A percentile compares a stretch with the other conserved stretches of the same genome.
Conservation (phyloP, 2,113 vertebrate genomes). For the Pomatorhinus ruficollis region DNA sequence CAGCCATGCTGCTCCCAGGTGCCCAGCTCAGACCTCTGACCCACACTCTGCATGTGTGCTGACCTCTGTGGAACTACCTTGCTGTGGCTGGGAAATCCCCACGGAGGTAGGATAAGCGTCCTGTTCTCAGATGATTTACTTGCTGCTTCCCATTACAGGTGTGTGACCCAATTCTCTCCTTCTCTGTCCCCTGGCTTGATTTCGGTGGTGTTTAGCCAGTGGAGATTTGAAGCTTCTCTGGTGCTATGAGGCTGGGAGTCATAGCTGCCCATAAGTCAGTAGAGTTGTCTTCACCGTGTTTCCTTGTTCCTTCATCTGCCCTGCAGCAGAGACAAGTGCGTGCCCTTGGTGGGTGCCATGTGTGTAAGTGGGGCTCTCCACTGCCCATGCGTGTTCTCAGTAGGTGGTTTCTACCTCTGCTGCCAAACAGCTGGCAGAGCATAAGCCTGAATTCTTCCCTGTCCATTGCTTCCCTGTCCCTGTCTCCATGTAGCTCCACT, state of each 20-base stretch:
- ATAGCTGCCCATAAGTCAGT: neutral
- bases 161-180: neutral
- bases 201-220: neutral
- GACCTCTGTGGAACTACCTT: neutral
- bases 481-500: neutral
- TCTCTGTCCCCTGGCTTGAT: neutral
- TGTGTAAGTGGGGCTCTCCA: neutral
- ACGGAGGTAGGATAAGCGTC: neutral
- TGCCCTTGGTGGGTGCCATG: neutral
- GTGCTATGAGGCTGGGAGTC: neutral
- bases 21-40: neutral
- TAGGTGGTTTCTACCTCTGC: neutral
- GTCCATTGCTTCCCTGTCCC: neutral
- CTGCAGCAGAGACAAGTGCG: neutral
- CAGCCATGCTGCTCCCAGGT: neutral
- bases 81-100: neutral
- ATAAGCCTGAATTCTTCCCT: neutral
- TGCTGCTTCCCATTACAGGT: neutral
- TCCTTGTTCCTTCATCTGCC: neutral
- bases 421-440: neutral
- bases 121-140: neutral
- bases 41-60: neutral
- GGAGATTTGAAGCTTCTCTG: neutral
- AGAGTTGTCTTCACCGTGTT: neutral
- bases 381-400: neutral